Conservation (phyloP, 2,113 vertebrate genomes). For the Platycercus adscitus region DNA sequence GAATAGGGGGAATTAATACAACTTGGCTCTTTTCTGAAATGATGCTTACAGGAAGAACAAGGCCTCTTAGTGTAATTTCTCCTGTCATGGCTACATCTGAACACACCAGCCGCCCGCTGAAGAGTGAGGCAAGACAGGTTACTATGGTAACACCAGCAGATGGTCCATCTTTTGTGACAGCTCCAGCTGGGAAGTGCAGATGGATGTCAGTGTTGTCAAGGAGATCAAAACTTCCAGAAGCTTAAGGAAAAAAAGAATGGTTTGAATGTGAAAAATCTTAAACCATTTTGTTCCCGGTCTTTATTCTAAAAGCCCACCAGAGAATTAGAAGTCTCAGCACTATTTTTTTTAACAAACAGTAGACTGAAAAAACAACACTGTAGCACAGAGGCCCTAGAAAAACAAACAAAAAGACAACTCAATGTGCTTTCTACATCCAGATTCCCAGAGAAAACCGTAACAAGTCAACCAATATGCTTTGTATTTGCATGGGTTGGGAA, state of each 20-base stretch:
- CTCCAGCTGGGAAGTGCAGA: conserved; percentile 98
- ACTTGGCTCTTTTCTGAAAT: not conserved
- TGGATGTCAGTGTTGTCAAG: conserved; percentile 98
- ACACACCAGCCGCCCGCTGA: conserved; percentile 90
- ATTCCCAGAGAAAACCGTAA: not conserved
- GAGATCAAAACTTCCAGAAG: conserved; percentile 91
- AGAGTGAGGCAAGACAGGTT: conserved; percentile 95
- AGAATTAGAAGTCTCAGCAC: not conserved
- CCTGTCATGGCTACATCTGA: conserved; percentile 98
- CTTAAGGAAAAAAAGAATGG: conserved; percentile 73
- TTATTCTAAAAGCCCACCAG: conserved; percentile 19
- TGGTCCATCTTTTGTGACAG: conserved; percentile 97
- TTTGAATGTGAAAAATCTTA: conserved; percentile 63
- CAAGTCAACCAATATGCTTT: not conserved
- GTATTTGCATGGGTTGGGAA: not conserved
- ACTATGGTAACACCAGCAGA: conserved; percentile 98
- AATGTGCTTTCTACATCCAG: not conserved
- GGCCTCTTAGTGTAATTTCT: conserved; percentile 95
- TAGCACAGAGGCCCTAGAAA: not conserved
- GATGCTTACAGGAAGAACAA: conserved; percentile 92
- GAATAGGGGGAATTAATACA: not conserved
- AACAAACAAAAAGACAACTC: not conserved
- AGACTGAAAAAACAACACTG: not conserved
- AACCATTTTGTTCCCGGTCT: conserved; percentile 16
- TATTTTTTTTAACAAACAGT: not conserved